phyloP scores from a whole-genome alignment of 2,797 vertebrate species.

The Steatocranus sp. region DNA sequence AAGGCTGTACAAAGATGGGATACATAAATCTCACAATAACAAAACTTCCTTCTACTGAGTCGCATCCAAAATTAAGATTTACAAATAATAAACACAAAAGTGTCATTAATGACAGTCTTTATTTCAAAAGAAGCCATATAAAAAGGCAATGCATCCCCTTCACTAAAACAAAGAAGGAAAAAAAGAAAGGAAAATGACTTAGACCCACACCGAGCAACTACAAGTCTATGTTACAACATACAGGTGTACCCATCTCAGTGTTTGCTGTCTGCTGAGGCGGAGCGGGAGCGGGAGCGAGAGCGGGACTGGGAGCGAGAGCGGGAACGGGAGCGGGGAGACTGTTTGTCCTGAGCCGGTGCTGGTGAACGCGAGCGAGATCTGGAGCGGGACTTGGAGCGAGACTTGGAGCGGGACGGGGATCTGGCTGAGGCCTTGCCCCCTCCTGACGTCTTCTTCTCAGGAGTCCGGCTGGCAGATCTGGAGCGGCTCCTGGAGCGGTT shows the following conservation, averaged over 20 bases:
- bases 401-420: constrained; percentile 69
- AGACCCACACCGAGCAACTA: constrained; percentile 14
- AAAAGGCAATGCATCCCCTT: constrained; percentile 19
- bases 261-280: constrained; percentile 59
- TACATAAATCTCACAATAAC: not conserved
- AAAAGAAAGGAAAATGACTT: not conserved
- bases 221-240: constrained; percentile 8
- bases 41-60: not conserved
- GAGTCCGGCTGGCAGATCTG: constrained; percentile 82
- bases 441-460: constrained; percentile 80
- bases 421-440: constrained; percentile 52
- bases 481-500: constrained; percentile 67
- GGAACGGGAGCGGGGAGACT: constrained; percentile 10
- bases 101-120: constrained; percentile 10
- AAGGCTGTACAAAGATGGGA: not conserved
- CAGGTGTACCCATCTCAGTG: constrained; percentile 28
- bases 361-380: constrained; percentile 16
- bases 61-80: not conserved
- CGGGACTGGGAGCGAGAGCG: constrained; percentile 57
- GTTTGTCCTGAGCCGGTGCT: not conserved
- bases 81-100: not conserved
- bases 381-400: constrained; percentile 64
- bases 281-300: constrained; percentile 70
- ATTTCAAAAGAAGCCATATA: constrained; percentile 11
- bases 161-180: constrained; percentile 2